These are phyloP conservation scores for Lepidocolaptes lacrymiger DNA, from an alignment of 2,797 vertebrate species.

Conservation along the genomic window DNA sequence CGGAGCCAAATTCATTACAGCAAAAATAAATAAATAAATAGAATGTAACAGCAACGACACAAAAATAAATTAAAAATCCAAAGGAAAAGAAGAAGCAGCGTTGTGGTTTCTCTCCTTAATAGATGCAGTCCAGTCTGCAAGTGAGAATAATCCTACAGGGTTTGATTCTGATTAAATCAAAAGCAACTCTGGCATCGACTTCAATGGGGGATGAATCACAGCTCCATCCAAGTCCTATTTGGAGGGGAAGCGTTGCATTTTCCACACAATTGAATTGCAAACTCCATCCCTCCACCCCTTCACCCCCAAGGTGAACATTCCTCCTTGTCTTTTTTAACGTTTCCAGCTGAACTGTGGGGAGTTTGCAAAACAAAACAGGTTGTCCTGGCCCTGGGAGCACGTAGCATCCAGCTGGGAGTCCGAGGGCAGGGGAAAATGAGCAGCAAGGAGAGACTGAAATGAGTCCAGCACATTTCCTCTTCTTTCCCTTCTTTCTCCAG, in stretches of 20 bases:
- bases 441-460: neutral
- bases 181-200: slow-evolving; percentile 24
- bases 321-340: neutral
- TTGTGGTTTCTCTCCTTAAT: slow-evolving; percentile 12
- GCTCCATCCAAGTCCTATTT: neutral
- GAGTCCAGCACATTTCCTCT: neutral
- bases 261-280: neutral
- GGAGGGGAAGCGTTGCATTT: slow-evolving; percentile 1
- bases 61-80: too few species aligned
- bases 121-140: slow-evolving; percentile 25
- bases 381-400: neutral
- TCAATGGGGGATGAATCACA: slow-evolving; percentile 39
- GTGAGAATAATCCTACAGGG: slow-evolving; percentile 37
- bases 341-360: neutral
- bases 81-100: neutral
- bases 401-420: neutral
- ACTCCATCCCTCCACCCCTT: neutral
- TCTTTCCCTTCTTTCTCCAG: neutral
- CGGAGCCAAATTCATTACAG: slow-evolving; percentile 19
- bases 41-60: too few species aligned
- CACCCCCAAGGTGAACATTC: slow-evolving; percentile 6
- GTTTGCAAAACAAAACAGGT: neutral
- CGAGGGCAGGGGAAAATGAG: neutral
- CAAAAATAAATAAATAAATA: neutral
- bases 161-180: slow-evolving; percentile 51